phyloP scores from a whole-genome alignment of 2,113 vertebrate species.

The Bos javanicus region DNA sequence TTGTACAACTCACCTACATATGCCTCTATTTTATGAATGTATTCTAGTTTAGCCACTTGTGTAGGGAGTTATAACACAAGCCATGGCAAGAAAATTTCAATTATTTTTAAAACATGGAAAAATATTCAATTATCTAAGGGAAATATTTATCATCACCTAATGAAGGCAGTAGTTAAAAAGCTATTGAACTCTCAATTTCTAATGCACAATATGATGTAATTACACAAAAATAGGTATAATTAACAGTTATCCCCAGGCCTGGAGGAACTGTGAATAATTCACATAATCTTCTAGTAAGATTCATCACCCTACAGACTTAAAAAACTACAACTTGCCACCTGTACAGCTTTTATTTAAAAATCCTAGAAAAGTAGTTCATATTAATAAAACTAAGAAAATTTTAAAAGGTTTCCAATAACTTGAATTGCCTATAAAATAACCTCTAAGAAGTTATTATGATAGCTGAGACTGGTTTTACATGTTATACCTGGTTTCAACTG shows the following conservation, averaged over 20 bases:
- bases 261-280: slow-evolving; percentile 32
- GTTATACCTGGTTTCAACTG: not conserved
- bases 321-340: not conserved
- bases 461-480: not conserved
- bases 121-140: slow-evolving; percentile 59
- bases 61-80: not conserved
- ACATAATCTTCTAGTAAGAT: not conserved
- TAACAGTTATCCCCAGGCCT: not conserved
- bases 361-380: slow-evolving; percentile 31
- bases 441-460: not conserved
- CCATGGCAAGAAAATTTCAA: slow-evolving; percentile 24
- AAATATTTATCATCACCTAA: slow-evolving; percentile 36
- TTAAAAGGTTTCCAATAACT: slow-evolving; percentile 9
- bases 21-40: slow-evolving; percentile 1
- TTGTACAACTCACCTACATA: not conserved
- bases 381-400: slow-evolving; percentile 25
- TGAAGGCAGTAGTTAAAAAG: slow-evolving; percentile 41
- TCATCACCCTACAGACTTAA: not conserved
- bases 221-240: slow-evolving; percentile 38
- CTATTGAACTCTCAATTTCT: slow-evolving; percentile 23
- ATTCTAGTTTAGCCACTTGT: not conserved
- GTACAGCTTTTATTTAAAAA: slow-evolving; percentile 29
- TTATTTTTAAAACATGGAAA: slow-evolving; percentile 44
- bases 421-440: slow-evolving; percentile 30
- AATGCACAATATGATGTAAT: slow-evolving; percentile 9